Conservation (phyloP, 2,888 invertebrate genomes). For the Busseola fusca region DNA sequence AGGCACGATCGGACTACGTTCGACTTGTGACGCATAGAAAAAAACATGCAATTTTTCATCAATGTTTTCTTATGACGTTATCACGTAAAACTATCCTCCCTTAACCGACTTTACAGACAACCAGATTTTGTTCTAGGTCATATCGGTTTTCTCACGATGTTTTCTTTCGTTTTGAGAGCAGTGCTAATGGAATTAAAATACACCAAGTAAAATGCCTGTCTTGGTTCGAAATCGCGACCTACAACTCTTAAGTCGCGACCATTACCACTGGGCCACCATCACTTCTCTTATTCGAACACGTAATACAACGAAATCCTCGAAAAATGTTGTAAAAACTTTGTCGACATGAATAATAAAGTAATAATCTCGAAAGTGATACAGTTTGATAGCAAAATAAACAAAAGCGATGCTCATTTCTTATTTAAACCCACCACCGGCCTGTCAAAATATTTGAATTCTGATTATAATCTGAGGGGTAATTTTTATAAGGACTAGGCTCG, state of each 20-base stretch:
- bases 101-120: no score
- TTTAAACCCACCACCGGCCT: not conserved
- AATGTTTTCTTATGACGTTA: no score
- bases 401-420: constrained; percentile 13
- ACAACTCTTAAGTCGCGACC: not conserved
- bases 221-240: not conserved
- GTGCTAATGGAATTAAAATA: not conserved
- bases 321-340: not conserved
- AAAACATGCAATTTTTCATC: no score
- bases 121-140: not conserved
- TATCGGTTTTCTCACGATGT: not conserved
- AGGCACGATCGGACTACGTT: no score
- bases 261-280: not conserved
- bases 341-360: not conserved
- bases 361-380: not conserved
- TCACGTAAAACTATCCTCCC: no score
- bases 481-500: no score
- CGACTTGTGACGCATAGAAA: no score
- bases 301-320: not conserved
- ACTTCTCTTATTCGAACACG: not conserved
- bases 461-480: constrained; percentile 30
- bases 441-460: constrained; percentile 36
- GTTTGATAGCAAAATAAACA: constrained; percentile 7
- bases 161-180: not conserved
- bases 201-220: not conserved